These are phyloP conservation scores for Acropora tenuis DNA, from an alignment of 64 coral and sea anemone genomes.

Conservation along the genomic window DNA sequence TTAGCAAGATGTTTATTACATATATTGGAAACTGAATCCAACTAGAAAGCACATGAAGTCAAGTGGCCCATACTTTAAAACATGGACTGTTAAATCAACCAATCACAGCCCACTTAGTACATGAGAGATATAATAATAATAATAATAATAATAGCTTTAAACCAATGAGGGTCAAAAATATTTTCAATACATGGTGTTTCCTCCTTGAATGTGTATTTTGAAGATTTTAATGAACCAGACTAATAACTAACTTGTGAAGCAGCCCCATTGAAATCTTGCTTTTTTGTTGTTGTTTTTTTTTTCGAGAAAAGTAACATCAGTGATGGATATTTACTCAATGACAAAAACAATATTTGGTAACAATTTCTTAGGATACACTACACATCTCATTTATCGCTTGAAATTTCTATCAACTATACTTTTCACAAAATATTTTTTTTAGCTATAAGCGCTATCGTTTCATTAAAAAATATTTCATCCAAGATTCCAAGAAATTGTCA, in stretches of 20 bases:
- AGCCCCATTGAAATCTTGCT: background rate
- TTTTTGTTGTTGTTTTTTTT: background rate
- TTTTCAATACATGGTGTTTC: background rate
- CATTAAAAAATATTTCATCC: background rate
- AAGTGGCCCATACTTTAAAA: too few species aligned
- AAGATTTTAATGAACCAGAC: background rate
- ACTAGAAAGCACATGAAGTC: too few species aligned
- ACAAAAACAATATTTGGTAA: background rate
- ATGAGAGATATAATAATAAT: too few species aligned
- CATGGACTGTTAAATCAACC: too few species aligned
- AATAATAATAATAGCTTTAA: too few species aligned
- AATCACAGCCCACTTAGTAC: too few species aligned
- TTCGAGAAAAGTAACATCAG: background rate
- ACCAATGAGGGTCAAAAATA: too few species aligned
- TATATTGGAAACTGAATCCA: background rate
- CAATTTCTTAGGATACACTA: background rate
- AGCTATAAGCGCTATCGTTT: background rate
- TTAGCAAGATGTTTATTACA: too few species aligned
- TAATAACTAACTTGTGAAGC: background rate
- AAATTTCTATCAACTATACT: background rate
- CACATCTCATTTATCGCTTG: background rate
- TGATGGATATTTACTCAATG: background rate
- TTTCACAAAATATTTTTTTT: constrained; percentile 6
- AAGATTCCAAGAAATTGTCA: background rate
- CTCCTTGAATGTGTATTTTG: background rate